These are phyloP conservation scores for Babylonia areolata DNA, from an alignment of 1,140 invertebrate species.

Conservation along the genomic window DNA sequence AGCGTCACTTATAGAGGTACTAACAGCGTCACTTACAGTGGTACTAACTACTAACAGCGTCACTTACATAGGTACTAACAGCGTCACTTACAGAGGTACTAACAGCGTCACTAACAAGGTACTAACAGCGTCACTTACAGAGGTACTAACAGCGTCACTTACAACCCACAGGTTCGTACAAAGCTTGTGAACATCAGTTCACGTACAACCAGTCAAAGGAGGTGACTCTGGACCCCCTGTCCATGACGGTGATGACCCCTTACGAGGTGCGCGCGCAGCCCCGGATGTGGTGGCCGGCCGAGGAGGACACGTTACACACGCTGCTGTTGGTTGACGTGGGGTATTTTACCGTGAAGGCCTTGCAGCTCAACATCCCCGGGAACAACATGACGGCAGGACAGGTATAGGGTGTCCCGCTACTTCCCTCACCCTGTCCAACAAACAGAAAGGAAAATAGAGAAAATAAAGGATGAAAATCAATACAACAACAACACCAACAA, in stretches of 20 bases:
- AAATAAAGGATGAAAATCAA: too few relatives aligned
- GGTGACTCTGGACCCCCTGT: slow-evolving; percentile 45
- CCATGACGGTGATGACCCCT: slow-evolving; percentile 34
- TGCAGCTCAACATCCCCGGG: slow-evolving; percentile 50
- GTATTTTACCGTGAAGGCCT: slow-evolving; percentile 38
- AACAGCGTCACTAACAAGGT: not conserved
- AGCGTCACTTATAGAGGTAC: too few relatives aligned
- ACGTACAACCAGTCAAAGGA: slow-evolving; percentile 22
- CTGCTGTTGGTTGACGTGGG: slow-evolving; percentile 51
- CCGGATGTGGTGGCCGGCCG: slow-evolving; percentile 34
- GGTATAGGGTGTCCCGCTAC: too few relatives aligned
- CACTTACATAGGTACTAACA: not conserved
- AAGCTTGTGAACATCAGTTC: slow-evolving; percentile 48
- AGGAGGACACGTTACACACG: slow-evolving; percentile 35
- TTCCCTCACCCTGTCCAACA: too few relatives aligned
- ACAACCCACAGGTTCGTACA: slow-evolving; percentile 42
- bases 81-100: not conserved
- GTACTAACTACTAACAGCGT: not conserved
- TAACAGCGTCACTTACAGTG: too few relatives aligned
- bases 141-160: not conserved
- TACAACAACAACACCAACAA: too few relatives aligned
- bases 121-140: not conserved
- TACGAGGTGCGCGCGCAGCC: slow-evolving; percentile 43
- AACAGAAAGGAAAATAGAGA: too few relatives aligned
- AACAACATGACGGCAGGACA: slow-evolving; percentile 43